Conservation (phyloP, 2,797 vertebrate genomes). For the Gorsachius magnificus region DNA sequence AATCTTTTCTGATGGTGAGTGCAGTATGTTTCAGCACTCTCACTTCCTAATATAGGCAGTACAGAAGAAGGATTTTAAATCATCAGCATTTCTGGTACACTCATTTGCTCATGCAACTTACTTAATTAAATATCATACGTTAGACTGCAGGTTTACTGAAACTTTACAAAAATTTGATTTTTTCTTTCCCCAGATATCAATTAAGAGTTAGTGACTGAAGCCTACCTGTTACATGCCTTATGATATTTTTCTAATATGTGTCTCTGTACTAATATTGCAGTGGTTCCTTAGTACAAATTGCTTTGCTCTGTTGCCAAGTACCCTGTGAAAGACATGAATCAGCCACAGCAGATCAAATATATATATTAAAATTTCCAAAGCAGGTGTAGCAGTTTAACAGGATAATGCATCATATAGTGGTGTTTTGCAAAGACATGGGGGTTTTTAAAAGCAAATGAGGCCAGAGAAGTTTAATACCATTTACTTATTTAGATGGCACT, state of each 20-base stretch:
- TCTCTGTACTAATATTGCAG: neutral
- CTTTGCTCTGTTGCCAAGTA: neutral
- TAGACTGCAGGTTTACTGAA: neutral
- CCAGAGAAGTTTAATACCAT: neutral
- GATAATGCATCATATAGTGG: neutral
- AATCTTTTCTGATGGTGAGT: neutral
- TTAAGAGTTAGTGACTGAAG: neutral
- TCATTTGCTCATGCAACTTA: neutral
- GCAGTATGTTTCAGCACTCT: neutral
- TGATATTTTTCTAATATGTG: neutral
- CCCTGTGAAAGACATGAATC: neutral
- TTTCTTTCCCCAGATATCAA: neutral
- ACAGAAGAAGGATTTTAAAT: neutral
- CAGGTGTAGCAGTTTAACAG: neutral
- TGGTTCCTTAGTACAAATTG: neutral
- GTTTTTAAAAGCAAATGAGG: neutral
- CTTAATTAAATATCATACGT: neutral
- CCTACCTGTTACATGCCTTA: neutral
- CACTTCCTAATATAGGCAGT: neutral
- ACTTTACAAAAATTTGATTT: neutral
- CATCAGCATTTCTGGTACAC: neutral
- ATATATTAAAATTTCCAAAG: conserved; percentile 2
- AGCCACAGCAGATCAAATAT: neutral
- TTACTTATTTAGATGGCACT: neutral
- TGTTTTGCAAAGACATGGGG: neutral